Evolutionary conservation across 1,140 invertebrate genomes (phyloP).

Genomic region (Aphelinus certus): DNA sequence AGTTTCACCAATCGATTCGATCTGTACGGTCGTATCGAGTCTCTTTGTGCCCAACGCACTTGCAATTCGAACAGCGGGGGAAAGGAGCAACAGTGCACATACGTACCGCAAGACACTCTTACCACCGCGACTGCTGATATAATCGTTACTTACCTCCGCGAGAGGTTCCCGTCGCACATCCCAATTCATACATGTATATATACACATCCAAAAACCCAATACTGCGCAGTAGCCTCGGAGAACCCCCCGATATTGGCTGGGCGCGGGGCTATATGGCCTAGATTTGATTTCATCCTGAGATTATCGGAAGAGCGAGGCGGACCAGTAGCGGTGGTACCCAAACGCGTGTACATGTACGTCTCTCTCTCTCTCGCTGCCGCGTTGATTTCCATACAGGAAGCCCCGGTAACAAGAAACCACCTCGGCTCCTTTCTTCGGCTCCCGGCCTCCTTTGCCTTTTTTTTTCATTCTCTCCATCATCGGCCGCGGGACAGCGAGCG

Average conservation of each 20-base stretch:
- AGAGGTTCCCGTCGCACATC: background rate
- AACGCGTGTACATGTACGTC: slow-evolving; percentile 7
- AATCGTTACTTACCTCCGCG: background rate
- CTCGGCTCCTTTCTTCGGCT: slow-evolving; percentile 26
- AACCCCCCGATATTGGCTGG: slow-evolving; percentile 31
- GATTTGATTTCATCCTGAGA: slow-evolving; percentile 58
- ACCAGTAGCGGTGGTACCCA: slow-evolving; percentile 17
- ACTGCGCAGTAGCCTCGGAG: no score
- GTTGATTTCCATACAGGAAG: slow-evolving; percentile 64
- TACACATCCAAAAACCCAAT: background rate
- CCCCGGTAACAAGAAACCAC: slow-evolving; percentile 58
- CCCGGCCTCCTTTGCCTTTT: background rate
- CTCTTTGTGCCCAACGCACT: no score
- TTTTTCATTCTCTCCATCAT: slow-evolving; percentile 16
- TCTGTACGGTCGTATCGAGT: no score
- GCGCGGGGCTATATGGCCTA: slow-evolving; percentile 48
- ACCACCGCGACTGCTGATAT: background rate
- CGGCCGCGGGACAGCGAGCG: slow-evolving; percentile 27
- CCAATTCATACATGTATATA: slow-evolving; percentile 1
- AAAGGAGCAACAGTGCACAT: no score
- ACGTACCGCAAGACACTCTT: no score
- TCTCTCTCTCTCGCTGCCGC: slow-evolving; percentile 38
- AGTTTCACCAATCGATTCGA: no score
- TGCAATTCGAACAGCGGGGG: no score
- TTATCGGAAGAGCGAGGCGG: slow-evolving; percentile 44